phyloP scores from a whole-genome alignment of 2,797 vertebrate species.

The Moxostoma hubbsi region DNA sequence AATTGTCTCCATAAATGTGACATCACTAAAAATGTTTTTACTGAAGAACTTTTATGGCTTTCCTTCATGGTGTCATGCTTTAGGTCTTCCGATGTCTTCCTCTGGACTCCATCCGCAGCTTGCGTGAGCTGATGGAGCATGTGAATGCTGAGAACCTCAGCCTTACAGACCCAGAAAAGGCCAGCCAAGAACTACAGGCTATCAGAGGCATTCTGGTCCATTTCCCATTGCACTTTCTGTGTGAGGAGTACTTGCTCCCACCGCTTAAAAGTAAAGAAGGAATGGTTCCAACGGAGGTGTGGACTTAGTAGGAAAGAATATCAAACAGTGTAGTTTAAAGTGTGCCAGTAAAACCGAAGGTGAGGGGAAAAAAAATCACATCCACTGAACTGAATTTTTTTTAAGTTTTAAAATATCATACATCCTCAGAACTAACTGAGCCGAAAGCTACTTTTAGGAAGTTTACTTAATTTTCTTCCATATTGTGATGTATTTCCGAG shows the following conservation, averaged over 20 bases:
- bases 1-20: too few species aligned
- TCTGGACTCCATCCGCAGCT: conserved; percentile 76
- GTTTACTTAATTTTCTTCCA: too few species aligned
- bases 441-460: background rate
- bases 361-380: background rate
- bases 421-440: background rate
- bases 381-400: background rate
- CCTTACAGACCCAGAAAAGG: conserved; percentile 73
- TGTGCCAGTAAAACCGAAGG: conserved; percentile 16
- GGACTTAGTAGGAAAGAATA: conserved; percentile 79
- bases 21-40: too few species aligned
- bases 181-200: conserved; percentile 75
- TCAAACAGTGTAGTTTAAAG: background rate
- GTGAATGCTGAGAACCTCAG: conserved; percentile 67
- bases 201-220: conserved; percentile 84
- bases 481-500: too few species aligned
- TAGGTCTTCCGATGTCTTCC: conserved; percentile 91
- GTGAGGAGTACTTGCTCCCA: conserved; percentile 85
- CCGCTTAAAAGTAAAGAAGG: conserved; percentile 84
- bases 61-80: background rate
- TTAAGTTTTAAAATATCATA: too few species aligned
- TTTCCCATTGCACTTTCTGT: conserved; percentile 86
- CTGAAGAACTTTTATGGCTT: background rate
- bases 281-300: conserved; percentile 85
- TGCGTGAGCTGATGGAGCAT: conserved; percentile 77